A percentile compares a stretch with the other conserved stretches of the same genome.
Conservation (phyloP, 2,113 vertebrate genomes). For the Prunella himalayana region DNA sequence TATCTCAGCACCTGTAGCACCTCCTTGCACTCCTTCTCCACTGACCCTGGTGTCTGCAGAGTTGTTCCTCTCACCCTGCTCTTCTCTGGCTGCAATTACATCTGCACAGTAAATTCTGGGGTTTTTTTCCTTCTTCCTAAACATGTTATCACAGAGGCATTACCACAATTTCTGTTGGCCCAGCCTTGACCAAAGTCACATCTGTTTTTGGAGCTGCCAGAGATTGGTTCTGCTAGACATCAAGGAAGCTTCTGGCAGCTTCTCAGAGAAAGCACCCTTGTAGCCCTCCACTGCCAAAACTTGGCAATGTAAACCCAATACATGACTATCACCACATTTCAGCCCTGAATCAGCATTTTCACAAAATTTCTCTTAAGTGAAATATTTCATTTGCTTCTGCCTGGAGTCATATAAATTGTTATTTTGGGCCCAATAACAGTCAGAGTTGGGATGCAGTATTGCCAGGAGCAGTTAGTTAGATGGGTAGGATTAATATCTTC, state of each 20-base stretch:
- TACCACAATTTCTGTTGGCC: neutral
- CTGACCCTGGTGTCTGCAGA: too few species aligned
- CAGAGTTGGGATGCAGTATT: neutral
- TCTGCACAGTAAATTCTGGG: neutral
- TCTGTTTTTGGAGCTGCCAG: neutral
- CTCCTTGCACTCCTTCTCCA: neutral
- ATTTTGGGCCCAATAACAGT: neutral
- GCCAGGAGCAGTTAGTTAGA: rapidly evolving
- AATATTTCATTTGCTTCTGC: neutral
- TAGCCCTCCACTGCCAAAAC: rapidly evolving
- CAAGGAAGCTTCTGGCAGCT: neutral
- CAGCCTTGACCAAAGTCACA: neutral
- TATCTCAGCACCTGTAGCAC: neutral
- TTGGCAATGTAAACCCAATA: neutral
- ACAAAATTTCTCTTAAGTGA: neutral
- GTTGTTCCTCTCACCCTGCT: neutral
- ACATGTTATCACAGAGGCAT: too few species aligned
- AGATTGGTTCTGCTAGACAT: neutral
- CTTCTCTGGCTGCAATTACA: neutral
- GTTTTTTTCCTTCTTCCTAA: neutral
- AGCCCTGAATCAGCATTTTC: neutral
- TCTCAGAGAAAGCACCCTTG: neutral
- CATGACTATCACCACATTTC: neutral
- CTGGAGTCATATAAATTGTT: neutral
- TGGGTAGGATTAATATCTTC: neutral